phyloP scores from a whole-genome alignment of 2,797 vertebrate genomes.

The Aselliscus stoliczkanus region DNA sequence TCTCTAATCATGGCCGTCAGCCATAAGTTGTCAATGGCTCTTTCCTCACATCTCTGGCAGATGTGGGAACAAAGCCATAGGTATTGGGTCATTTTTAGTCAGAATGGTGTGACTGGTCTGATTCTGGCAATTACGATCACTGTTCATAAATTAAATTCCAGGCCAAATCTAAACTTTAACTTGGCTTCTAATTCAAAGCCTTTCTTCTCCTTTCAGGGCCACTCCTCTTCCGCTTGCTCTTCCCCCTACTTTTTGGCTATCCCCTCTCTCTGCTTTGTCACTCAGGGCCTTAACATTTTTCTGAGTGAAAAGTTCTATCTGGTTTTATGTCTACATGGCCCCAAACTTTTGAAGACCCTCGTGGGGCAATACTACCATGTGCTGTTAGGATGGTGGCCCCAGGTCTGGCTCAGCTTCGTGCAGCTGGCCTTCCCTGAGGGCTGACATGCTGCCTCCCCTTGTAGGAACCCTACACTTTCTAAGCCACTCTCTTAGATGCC shows the following conservation, averaged over 20 bases:
- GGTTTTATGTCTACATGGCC: background rate
- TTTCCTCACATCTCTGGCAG: background rate
- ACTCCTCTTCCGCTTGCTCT: background rate
- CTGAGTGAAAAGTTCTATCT: background rate
- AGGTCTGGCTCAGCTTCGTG: rapidly evolving
- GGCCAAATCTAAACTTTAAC: background rate
- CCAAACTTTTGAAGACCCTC: background rate
- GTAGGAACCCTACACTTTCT: rapidly evolving
- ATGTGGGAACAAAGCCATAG: background rate
- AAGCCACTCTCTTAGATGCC: background rate
- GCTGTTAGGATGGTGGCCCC: rapidly evolving
- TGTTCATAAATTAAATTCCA: background rate
- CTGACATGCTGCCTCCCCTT: rapidly evolving
- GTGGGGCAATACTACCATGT: rapidly evolving
- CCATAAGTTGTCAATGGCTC: background rate
- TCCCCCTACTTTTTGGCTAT: background rate
- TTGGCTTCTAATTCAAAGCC: background rate
- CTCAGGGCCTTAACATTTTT: background rate
- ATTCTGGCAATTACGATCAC: background rate
- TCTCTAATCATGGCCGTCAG: background rate
- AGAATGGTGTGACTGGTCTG: background rate
- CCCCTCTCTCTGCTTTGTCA: background rate
- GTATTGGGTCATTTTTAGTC: background rate
- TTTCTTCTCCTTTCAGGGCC: background rate
- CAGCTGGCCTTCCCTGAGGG: background rate